These are phyloP conservation scores for Erinaceus europaeus DNA, from an alignment of 2,113 vertebrate genomes.

Conservation along the genomic window DNA sequence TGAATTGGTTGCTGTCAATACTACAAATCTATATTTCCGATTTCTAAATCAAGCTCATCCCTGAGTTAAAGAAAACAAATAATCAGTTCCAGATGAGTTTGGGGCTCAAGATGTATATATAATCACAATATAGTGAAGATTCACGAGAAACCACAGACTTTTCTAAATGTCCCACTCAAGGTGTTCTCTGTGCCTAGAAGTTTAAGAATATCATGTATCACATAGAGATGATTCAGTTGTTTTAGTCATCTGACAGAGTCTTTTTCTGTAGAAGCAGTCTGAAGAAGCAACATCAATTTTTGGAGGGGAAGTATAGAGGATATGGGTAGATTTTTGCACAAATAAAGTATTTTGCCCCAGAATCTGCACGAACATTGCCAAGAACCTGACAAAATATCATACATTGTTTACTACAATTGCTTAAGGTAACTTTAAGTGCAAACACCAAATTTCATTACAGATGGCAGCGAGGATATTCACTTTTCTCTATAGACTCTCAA, in stretches of 20 bases:
- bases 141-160: not conserved
- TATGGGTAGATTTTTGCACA: not conserved
- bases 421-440: not conserved
- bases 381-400: not conserved
- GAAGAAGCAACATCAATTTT: not conserved
- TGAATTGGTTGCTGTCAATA: constrained; percentile 76
- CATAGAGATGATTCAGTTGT: constrained; percentile 16
- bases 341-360: not conserved
- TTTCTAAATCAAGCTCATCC: constrained; percentile 75
- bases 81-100: constrained; percentile 48
- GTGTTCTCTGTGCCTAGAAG: not conserved
- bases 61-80: constrained; percentile 67
- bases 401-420: not conserved
- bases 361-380: not conserved
- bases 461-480: not conserved
- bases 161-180: not conserved
- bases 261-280: not conserved
- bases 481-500: constrained; percentile 1
- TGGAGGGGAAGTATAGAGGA: not conserved
- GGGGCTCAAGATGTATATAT: not conserved
- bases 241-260: not conserved
- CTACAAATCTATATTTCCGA: constrained; percentile 71
- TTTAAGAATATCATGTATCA: constrained; percentile 17
- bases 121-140: not conserved
- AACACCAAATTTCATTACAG: not conserved